Evolutionary conservation across 2,888 invertebrate species (phyloP).

Genomic region (Epsilonema sp.): DNA sequence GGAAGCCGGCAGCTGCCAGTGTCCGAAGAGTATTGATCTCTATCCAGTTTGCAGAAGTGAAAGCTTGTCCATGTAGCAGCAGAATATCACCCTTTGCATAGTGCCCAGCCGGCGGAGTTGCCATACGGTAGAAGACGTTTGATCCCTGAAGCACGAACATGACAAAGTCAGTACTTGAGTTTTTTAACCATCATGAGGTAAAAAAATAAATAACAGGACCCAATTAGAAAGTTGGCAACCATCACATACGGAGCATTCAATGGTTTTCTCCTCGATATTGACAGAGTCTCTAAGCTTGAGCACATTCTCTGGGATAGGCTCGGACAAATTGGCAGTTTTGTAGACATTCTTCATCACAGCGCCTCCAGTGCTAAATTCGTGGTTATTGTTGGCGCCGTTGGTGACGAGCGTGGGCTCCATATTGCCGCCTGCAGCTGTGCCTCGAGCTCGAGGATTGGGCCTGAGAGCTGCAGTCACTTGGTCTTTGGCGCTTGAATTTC

Average conservation of each 20-base stretch:
- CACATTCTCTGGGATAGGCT: constrained; percentile 1
- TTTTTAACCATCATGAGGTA: not conserved
- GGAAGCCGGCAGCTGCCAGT: constrained; percentile 32
- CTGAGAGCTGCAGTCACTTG: too few species aligned
- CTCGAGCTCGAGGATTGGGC: too few species aligned
- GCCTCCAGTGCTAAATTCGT: too few species aligned
- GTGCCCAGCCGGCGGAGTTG: constrained; percentile 10
- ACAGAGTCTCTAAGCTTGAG: not conserved
- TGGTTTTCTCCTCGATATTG: not conserved
- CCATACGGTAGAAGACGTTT: constrained; percentile 13
- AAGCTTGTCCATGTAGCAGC: constrained; percentile 35
- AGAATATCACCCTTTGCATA: constrained; percentile 22
- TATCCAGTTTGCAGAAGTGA: constrained; percentile 34
- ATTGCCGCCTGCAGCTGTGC: too few species aligned
- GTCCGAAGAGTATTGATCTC: constrained; percentile 31
- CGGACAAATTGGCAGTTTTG: constrained; percentile 2
- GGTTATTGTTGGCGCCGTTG: too few species aligned
- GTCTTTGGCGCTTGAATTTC: too few species aligned
- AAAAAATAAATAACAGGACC: not conserved
- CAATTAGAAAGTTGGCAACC: too few species aligned
- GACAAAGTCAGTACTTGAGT: not conserved
- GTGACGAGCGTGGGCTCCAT: too few species aligned
- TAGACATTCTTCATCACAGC: constrained; percentile 5
- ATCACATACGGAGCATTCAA: too few species aligned
- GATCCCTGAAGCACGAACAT: not conserved